These are phyloP conservation scores for Hyposoter dolosus DNA, from an alignment of 2,888 invertebrate species.

Conservation along the genomic window DNA sequence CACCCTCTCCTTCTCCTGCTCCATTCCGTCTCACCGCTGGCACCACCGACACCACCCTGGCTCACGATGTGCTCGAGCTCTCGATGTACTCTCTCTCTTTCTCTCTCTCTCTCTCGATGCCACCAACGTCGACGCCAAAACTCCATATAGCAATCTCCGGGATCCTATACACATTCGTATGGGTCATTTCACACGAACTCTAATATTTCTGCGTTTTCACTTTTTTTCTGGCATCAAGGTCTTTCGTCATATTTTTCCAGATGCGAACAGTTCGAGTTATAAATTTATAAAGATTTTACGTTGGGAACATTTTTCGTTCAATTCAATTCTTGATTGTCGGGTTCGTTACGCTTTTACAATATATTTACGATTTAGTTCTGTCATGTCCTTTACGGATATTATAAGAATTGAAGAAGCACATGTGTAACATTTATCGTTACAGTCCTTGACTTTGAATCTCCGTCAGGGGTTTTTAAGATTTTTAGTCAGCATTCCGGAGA, in stretches of 20 bases:
- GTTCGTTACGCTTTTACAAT: too few species aligned
- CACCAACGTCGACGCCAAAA: slow-evolving; percentile 57
- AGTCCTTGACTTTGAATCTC: too few species aligned
- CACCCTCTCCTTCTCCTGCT: slow-evolving; percentile 20
- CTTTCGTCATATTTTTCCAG: background rate
- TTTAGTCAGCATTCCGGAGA: too few species aligned
- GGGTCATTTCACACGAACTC: slow-evolving; percentile 23
- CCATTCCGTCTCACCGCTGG: slow-evolving; percentile 43
- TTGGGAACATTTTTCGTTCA: background rate
- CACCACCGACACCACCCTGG: slow-evolving; percentile 40
- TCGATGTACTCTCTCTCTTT: slow-evolving; percentile 10
- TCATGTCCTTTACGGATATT: too few species aligned
- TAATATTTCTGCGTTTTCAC: background rate
- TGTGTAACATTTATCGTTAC: too few species aligned
- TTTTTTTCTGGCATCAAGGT: background rate
- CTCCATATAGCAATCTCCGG: slow-evolving; percentile 47
- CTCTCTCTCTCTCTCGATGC: slow-evolving; percentile 24
- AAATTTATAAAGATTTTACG: background rate
- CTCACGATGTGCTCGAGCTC: slow-evolving; percentile 23
- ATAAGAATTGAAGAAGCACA: too few species aligned
- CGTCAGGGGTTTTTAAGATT: too few species aligned
- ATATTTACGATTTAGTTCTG: too few species aligned
- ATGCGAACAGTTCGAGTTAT: background rate
- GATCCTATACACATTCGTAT: slow-evolving; percentile 4
- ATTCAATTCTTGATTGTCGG: background rate